Evolutionary conservation across 2,113 vertebrate species (phyloP).

Genomic region (Nestor notabilis): DNA sequence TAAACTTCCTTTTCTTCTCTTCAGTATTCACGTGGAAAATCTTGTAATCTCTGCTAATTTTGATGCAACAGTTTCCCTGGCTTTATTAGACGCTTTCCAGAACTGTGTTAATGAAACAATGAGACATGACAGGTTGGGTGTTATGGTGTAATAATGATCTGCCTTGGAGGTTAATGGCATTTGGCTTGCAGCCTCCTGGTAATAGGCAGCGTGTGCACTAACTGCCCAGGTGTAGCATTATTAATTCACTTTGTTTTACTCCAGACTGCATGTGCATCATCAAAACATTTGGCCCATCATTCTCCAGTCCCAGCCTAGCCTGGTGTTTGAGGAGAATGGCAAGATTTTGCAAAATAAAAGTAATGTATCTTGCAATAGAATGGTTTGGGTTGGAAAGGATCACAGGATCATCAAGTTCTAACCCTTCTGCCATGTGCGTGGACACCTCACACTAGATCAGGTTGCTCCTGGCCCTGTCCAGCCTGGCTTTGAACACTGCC

Average conservation of each 20-base stretch:
- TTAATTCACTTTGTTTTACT: neutral
- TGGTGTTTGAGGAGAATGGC: neutral
- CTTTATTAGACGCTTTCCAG: conserved; percentile 64
- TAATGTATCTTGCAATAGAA: neutral
- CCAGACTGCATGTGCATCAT: neutral
- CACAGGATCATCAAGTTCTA: neutral
- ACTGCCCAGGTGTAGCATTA: neutral
- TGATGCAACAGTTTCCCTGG: conserved; percentile 45
- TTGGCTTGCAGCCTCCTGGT: neutral
- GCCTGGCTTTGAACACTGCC: no score
- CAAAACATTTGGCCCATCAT: neutral
- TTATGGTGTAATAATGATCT: conserved; percentile 45
- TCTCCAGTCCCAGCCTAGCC: neutral
- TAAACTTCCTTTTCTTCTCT: conserved; percentile 60
- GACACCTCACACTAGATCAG: no score
- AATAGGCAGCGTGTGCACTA: neutral
- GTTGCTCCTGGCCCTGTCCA: no score
- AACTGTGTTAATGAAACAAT: conserved; percentile 65
- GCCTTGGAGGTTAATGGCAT: conserved; percentile 64
- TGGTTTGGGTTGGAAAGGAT: neutral
- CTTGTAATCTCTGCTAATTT: conserved; percentile 63
- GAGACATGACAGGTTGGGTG: conserved; percentile 58
- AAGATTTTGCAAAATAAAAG: neutral
- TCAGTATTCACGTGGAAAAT: conserved; percentile 20
- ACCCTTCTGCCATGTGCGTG: no score